Evolutionary conservation across 1,140 invertebrate species (phyloP).

Genomic region (Leguminivora glycinivorella): DNA sequence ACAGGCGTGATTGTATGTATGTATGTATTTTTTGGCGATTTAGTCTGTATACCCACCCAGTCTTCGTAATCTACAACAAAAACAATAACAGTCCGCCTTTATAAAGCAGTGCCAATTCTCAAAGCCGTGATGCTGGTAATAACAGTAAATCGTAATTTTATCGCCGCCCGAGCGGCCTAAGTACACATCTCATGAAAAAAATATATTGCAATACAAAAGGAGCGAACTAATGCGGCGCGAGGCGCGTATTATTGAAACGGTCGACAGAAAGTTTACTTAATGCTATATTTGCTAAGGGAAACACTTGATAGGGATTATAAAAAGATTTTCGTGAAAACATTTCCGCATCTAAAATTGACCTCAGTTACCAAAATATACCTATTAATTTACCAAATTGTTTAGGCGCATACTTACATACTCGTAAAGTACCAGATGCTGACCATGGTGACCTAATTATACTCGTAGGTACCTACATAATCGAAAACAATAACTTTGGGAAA

Average conservation of each 20-base stretch:
- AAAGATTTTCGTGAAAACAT: not conserved
- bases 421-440: no score
- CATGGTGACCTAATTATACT: no score
- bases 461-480: no score
- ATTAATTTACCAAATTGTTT: no score
- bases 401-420: no score
- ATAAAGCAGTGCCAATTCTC: slow-evolving; percentile 27
- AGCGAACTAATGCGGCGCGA: slow-evolving; percentile 2
- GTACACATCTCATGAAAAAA: slow-evolving; percentile 49
- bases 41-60: not conserved
- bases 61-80: not conserved
- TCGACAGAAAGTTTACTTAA: slow-evolving; percentile 1
- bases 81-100: slow-evolving; percentile 17
- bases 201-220: slow-evolving; percentile 36
- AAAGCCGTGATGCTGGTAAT: slow-evolving; percentile 35
- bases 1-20: no score
- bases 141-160: slow-evolving; percentile 51
- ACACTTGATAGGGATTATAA: not conserved
- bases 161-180: slow-evolving; percentile 34
- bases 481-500: no score
- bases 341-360: no score
- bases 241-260: slow-evolving; percentile 3
- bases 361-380: no score
- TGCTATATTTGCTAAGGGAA: not conserved
- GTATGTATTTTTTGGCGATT: no score